Evolutionary conservation across 2,797 vertebrate genomes (phyloP), one percentile per base, ranked within the genome.

Genomic region (Epinephelus malabaricus): DNA sequence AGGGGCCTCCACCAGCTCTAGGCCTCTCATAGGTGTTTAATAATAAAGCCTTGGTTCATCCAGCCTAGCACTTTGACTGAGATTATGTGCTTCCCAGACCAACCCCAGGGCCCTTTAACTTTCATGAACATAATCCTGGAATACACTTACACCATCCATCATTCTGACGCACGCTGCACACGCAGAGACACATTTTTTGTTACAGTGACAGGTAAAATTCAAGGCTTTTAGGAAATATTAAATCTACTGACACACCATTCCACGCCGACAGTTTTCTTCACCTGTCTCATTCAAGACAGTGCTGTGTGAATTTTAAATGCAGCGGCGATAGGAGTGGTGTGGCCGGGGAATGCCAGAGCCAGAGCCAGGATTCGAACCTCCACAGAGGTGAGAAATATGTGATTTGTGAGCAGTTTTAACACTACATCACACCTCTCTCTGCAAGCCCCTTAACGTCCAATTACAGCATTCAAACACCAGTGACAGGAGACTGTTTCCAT

Each of bases 1-100:
- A 63, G 79, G 68, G 85, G 81, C 82, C 86, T 88, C 83, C 86
- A 90, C 85, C 69, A 86, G 83, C 73, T 89, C 72, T 17, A 71
- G 81, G 86, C 79, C 79, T 92, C 90, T 89, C 72, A 72, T 90
- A 95, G 94, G 95, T 96, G 94, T 95, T 95, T 95, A 92, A 95
- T 95, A 95, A 95, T 94, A 90, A 93, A 94, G 83, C 76, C 85
- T 89, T 66, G 88, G 88, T 90, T 92, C 94, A 95, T 94, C 92
- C 92, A 93, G 91, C 85, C 84, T 75, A 78, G 85, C 83, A 86
- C 86, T 88, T 88, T 79, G 81, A 87, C 90, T 83, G 79, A 92
- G 92, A 93, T 93, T 94, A 93, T 94, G 87, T 92, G 91, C 92
- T 92, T 92, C 89, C 30, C 92, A 94, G 93, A 92, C 87, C 89